phyloP scores from a whole-genome alignment of 2,113 vertebrate genomes.

The Phalacrocorax brasilianus region DNA sequence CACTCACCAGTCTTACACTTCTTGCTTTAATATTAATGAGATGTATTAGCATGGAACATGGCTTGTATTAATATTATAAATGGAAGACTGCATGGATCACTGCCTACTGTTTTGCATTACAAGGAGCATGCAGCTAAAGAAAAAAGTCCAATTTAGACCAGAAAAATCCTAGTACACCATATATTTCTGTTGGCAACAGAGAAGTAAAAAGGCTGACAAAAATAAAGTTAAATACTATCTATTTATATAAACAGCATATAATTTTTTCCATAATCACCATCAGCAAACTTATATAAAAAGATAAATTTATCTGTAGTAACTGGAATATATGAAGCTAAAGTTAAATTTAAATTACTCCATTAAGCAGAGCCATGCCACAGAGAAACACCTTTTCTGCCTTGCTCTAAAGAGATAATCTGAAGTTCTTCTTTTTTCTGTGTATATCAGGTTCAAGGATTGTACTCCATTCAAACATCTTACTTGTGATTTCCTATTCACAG shows the following conservation, averaged over 20 bases:
- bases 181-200: constrained; percentile 51
- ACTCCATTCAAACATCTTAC: not conserved
- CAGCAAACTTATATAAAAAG: constrained; percentile 39
- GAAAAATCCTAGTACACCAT: constrained; percentile 8
- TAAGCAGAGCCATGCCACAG: not conserved
- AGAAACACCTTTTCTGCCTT: not conserved
- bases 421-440: not conserved
- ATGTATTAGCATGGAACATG: constrained; percentile 77
- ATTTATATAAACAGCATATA: constrained; percentile 38
- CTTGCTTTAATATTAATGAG: constrained; percentile 82
- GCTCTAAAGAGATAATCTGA: not conserved
- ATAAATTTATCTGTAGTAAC: constrained; percentile 35
- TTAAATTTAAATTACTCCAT: constrained; percentile 47
- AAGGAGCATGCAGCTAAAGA: constrained; percentile 61
- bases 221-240: constrained; percentile 64
- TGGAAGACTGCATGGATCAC: constrained; percentile 77
- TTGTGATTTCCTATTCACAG: not conserved
- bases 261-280: constrained; percentile 45
- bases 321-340: constrained; percentile 1
- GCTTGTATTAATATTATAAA: constrained; percentile 82
- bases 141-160: constrained; percentile 61
- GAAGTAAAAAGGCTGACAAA: constrained; percentile 50
- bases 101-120: constrained; percentile 72
- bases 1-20: constrained; percentile 76
- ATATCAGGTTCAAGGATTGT: not conserved